phyloP scores from a whole-genome alignment of 2,888 invertebrate species.

The Heliconius hortense region DNA sequence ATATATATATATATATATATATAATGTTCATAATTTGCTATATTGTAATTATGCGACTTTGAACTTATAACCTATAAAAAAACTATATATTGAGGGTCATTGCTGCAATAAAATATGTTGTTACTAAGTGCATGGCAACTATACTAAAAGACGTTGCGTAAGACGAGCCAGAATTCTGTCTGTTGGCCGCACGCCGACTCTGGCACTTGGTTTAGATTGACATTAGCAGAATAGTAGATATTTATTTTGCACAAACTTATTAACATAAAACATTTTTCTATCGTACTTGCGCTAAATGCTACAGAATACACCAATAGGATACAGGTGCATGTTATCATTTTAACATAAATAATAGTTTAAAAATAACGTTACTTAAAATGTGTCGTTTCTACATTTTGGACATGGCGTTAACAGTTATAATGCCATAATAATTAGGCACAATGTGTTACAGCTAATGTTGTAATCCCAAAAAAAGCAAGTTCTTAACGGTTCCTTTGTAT shows the following conservation, averaged over 20 bases:
- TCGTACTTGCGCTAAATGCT: background rate
- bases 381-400: background rate
- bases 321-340: too few relatives aligned
- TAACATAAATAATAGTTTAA: background rate
- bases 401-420: background rate
- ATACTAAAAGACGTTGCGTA: constrained; percentile 43
- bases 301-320: background rate
- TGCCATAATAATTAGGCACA: constrained; percentile 6
- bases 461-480: background rate
- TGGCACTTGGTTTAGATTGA: constrained; percentile 38
- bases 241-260: constrained; percentile 25
- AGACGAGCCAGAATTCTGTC: constrained; percentile 43
- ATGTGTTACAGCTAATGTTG: constrained; percentile 1
- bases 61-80: background rate
- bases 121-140: constrained; percentile 48
- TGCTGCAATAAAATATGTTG: constrained; percentile 38
- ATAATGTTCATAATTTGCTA: background rate
- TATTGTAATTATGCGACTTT: background rate
- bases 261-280: background rate
- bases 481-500: constrained; percentile 2
- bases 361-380: background rate
- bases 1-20: too few relatives aligned
- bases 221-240: constrained; percentile 23
- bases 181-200: constrained; percentile 46
- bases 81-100: constrained; percentile 35